Evolutionary conservation across 1,140 invertebrate genomes (phyloP).

Genomic region (Zaprionus tsacasi): DNA sequence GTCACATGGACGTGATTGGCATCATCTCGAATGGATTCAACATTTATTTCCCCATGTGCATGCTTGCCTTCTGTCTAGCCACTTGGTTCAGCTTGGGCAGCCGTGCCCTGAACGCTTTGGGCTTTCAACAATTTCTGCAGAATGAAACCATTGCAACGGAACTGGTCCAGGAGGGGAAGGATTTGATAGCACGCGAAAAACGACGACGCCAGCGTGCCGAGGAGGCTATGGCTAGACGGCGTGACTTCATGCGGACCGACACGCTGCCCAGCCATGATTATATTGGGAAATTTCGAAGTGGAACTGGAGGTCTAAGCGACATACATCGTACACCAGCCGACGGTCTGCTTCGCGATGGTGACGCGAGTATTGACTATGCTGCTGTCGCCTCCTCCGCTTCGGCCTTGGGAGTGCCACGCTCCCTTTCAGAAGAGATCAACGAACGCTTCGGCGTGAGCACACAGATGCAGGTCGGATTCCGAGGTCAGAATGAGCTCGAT

Average conservation of each 20-base stretch:
- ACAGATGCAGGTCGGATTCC: slow-evolving; percentile 82
- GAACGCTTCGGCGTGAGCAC: slow-evolving; percentile 87
- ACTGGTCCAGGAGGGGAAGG: slow-evolving; percentile 95
- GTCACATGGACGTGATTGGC: slow-evolving; percentile 99
- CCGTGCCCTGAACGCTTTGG: slow-evolving; percentile 93
- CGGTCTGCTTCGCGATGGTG: slow-evolving; percentile 83
- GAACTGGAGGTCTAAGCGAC: slow-evolving; percentile 46
- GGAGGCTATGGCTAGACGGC: slow-evolving; percentile 89
- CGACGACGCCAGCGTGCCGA: slow-evolving; percentile 91
- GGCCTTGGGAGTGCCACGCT: slow-evolving; percentile 75
- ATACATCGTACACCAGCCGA: slow-evolving; percentile 66
- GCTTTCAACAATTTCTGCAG: slow-evolving; percentile 97
- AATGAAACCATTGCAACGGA: slow-evolving; percentile 97
- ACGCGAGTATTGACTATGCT: slow-evolving; percentile 65
- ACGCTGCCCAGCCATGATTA: slow-evolving; percentile 84
- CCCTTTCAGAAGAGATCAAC: slow-evolving; percentile 86
- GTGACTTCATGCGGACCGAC: slow-evolving; percentile 88
- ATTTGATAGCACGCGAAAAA: slow-evolving; percentile 95
- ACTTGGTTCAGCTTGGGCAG: slow-evolving; percentile 98
- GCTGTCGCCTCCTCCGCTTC: slow-evolving; percentile 64
- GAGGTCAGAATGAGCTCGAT: slow-evolving; percentile 74
- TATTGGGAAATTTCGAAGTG: slow-evolving; percentile 85
- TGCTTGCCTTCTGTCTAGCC: slow-evolving; percentile 96
- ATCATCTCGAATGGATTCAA: slow-evolving; percentile 99
- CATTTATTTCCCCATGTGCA: slow-evolving; percentile 99